Evolutionary conservation across 1,140 invertebrate species (phyloP), one percentile per base, ranked within the genome.

Genomic region (Pachyrhynchus sulphureomaculatus): DNA sequence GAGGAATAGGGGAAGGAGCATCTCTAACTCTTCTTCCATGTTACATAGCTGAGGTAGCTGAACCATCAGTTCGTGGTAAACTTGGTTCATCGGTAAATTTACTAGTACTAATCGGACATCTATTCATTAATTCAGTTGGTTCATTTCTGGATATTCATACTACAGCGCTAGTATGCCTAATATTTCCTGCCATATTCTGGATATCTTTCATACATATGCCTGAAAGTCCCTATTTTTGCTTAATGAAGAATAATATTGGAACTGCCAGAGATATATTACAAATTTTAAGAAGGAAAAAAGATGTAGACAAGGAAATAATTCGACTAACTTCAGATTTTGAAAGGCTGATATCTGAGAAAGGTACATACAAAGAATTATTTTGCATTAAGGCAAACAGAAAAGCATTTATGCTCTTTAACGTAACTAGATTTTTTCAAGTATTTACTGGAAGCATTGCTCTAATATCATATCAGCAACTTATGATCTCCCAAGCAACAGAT

Each of bases 181-280:
- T 76, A 4, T 67, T 85, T 15, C 80, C 83, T 17, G 39, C 78
- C 2, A 23, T 81, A 4, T 80, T 81, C 51, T 70, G 70, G 44
- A 2, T 71, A 1, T 47, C 54, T 5, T 75, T 83, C 74, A 81
- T 89, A 51, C 72, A 87, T n/a, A 89, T 94, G 39, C 93, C 93
- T 0, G 93, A 96, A 76, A 95, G 92, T 0, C 93, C 93, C 0
- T 84, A 91, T 51, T 96, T 91, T 88, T 89, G 86, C 70, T 82
- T 93, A 8, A 85, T 87, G 5, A 88, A 87, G 69, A 84, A 84
- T 0, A 83, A 86, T 20, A 79, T 83, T 33, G 84, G 88, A 59
- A 82, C 84, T 48, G 92, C 92, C 0, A 77, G 82, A 23, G 85
- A 86, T 68, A 79, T 91, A 0, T 75, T 96, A 4, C 77, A 84